Evolutionary conservation across 2,113 vertebrate genomes (phyloP).

Genomic region (Salvator merianae): DNA sequence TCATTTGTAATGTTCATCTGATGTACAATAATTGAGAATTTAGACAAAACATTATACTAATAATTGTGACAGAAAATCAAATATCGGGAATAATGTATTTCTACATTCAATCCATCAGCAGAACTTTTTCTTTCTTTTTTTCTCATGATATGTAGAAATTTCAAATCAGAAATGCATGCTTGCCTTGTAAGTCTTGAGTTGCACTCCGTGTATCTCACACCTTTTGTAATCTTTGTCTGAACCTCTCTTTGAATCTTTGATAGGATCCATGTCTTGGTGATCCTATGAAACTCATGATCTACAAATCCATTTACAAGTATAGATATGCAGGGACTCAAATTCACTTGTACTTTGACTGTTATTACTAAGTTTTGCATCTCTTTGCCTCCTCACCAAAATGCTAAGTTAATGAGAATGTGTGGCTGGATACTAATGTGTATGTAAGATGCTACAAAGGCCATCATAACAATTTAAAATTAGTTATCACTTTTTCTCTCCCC

Average conservation of each 20-base stretch:
- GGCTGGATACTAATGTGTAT: neutral
- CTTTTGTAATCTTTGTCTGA: neutral
- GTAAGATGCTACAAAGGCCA: constrained; percentile 20
- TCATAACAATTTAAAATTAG: neutral
- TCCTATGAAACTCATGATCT: neutral
- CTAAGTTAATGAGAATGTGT: neutral
- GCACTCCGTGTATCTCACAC: neutral
- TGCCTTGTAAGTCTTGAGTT: neutral
- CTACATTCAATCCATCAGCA: neutral
- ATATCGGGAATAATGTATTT: neutral
- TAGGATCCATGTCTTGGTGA: too few species aligned
- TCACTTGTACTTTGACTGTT: neutral
- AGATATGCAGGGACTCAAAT: neutral
- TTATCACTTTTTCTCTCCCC: neutral
- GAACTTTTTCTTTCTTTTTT: neutral
- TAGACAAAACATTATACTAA: neutral
- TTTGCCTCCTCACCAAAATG: neutral
- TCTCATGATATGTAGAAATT: neutral
- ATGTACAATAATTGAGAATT: neutral
- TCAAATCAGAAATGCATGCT: neutral
- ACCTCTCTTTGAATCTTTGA: too few species aligned
- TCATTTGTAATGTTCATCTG: neutral
- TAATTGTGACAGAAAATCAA: neutral
- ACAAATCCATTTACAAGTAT: neutral
- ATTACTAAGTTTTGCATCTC: neutral